phyloP scores from a whole-genome alignment of 1,140 invertebrate genomes.

The Drosophila pachea region DNA sequence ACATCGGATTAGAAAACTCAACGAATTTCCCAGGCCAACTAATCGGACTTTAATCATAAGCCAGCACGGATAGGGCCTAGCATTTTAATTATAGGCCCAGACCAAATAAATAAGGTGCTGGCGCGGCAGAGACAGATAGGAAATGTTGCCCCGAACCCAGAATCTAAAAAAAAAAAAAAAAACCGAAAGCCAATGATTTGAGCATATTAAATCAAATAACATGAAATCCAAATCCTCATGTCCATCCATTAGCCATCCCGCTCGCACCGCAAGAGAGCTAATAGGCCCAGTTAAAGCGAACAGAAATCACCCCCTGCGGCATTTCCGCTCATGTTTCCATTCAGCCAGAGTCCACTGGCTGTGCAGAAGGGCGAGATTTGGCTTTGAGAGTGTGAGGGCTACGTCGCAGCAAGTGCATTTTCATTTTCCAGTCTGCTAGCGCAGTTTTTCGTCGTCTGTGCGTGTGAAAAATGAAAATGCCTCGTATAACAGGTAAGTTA shows the following conservation, averaged over 20 bases:
- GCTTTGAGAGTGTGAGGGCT: constrained; percentile 7
- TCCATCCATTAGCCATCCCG: constrained; percentile 21
- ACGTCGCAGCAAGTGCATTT: constrained; percentile 60
- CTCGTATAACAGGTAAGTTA: constrained; percentile 68
- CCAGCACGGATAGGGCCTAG: constrained; percentile 19
- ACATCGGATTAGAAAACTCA: constrained; percentile 37
- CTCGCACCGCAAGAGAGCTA: constrained; percentile 7
- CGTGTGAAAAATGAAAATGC: constrained; percentile 72
- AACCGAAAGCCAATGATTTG: constrained; percentile 17
- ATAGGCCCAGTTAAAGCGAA: constrained; percentile 23
- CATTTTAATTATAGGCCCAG: constrained; percentile 61
- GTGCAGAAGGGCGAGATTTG: too few relatives aligned
- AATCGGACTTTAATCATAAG: constrained; percentile 67
- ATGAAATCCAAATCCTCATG: constrained; percentile 12
- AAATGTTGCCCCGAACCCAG: not conserved
- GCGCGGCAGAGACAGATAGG: constrained; percentile 18
- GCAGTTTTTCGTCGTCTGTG: constrained; percentile 37
- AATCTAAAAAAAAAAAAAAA: not conserved
- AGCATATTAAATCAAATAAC: constrained; percentile 33
- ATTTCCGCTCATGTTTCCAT: constrained; percentile 67
- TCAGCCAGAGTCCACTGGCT: constrained; percentile 25
- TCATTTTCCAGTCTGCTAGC: constrained; percentile 47
- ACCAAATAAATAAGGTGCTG: constrained; percentile 58
- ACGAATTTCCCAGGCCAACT: constrained; percentile 46
- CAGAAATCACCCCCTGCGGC: constrained; percentile 58